Percentiles rank a stretch among this genome's conserved stretches.
Conservation (phyloP, 1,140 invertebrate species). For the Anthonomus grandis region DNA sequence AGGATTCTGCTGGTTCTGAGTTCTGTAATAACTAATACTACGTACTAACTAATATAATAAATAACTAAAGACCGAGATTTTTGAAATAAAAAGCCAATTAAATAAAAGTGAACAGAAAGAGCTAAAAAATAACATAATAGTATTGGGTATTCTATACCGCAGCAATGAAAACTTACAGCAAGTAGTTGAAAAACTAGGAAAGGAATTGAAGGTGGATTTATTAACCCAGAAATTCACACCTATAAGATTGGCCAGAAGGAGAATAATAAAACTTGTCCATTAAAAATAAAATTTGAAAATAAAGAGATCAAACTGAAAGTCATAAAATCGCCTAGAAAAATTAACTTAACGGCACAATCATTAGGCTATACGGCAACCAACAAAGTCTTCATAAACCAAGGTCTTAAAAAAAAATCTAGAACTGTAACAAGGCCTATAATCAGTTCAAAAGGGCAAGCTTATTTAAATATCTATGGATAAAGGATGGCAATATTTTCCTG, state of each 20-base stretch:
- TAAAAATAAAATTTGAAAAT: neutral
- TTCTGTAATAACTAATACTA: too few relatives aligned
- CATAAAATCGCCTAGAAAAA: neutral
- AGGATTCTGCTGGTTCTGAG: too few relatives aligned
- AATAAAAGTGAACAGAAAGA: neutral
- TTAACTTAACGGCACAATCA: neutral
- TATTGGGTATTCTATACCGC: neutral
- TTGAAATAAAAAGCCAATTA: neutral
- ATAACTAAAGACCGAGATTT: neutral
- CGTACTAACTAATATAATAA: too few relatives aligned
- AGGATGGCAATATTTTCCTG: neutral
- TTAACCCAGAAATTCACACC: neutral
- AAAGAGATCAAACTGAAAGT: neutral
- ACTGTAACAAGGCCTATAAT: neutral
- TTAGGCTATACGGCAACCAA: neutral
- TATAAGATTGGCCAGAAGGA: neutral
- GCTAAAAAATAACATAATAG: neutral
- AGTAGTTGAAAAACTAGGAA: neutral
- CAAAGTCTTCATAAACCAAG: neutral
- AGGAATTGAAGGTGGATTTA: neutral
- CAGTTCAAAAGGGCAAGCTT: neutral
- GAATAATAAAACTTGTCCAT: neutral
- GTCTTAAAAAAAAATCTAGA: neutral
- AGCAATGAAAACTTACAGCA: neutral
- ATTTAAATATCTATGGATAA: conserved; percentile 1